Conservation (phyloP, 2,797 vertebrate species). For the Tamandua tetradactyla region DNA sequence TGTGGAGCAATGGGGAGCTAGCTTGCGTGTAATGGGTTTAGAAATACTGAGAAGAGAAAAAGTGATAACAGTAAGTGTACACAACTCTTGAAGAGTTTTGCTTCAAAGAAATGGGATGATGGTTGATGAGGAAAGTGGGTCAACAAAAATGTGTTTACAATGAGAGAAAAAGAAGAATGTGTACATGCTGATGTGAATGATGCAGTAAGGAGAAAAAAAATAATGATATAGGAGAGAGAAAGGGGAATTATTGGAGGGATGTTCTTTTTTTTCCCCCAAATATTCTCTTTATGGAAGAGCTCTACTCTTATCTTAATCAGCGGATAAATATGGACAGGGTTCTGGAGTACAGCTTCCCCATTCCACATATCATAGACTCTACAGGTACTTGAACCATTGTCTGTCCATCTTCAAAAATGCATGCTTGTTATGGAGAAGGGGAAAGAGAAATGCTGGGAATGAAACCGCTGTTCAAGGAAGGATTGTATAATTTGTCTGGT, state of each 20-base stretch:
- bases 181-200: no score
- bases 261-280: not conserved
- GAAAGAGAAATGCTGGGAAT: not conserved
- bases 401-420: not conserved
- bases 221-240: no score
- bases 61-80: not conserved
- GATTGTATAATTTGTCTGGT: not conserved
- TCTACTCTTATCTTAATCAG: not conserved
- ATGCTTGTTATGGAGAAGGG: not conserved
- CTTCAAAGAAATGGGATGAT: not conserved
- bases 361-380: not conserved
- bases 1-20: not conserved
- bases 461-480: not conserved
- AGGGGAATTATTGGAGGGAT: not conserved
- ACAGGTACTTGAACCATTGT: not conserved
- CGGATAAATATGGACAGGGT: not conserved
- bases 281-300: not conserved
- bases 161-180: not conserved
- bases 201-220: no score
- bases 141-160: slow-evolving; percentile 43
- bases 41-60: not conserved
- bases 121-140: not conserved
- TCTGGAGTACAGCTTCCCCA: not conserved
- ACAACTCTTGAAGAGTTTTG: not conserved
- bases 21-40: not conserved